Percentiles rank a stretch among this genome's conserved stretches.
phyloP scores from a whole-genome alignment of 2,113 vertebrate species.

The Pao palembangensis region DNA sequence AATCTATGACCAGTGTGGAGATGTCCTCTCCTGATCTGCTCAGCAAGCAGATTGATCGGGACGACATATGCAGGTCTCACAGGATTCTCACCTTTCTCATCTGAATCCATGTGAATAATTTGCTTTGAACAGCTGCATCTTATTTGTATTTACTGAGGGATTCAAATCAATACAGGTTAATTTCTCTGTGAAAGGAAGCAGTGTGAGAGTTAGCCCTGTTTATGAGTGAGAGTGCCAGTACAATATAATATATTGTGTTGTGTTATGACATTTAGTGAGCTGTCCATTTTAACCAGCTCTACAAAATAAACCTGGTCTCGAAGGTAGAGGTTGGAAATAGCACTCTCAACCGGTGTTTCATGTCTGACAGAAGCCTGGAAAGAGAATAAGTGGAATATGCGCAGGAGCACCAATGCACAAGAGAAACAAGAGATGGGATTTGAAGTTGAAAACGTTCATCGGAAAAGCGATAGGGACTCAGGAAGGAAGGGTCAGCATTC shows the following conservation, averaged over 20 bases:
- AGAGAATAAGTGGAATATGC: not conserved
- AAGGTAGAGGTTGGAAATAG: not conserved
- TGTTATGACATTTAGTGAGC: slow-evolving; percentile 1
- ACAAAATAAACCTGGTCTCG: not conserved
- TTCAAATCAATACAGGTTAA: slow-evolving; percentile 20
- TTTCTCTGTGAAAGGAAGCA: slow-evolving; percentile 4
- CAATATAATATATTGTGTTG: not conserved
- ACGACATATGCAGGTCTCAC: not conserved
- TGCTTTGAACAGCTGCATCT: slow-evolving; percentile 20
- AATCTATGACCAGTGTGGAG: not conserved
- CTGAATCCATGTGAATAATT: slow-evolving; percentile 28
- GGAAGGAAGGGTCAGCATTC: slow-evolving; percentile 54
- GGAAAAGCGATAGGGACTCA: slow-evolving; percentile 24
- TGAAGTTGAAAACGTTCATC: slow-evolving; percentile 30
- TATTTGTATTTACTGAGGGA: slow-evolving; percentile 16
- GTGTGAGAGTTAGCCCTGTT: not conserved
- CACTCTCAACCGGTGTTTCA: not conserved
- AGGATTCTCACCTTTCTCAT: slow-evolving; percentile 28
- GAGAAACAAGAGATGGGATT: not conserved
- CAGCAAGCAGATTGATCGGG: slow-evolving; percentile 22
- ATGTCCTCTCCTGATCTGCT: slow-evolving; percentile 20
- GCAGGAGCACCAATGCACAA: not conserved
- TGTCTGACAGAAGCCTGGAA: slow-evolving; percentile 1
- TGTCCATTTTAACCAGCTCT: not conserved
- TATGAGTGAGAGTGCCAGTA: not conserved